These are phyloP conservation scores for Spheniscus humboldti DNA, from an alignment of 2,797 vertebrate genomes.

Conservation along the genomic window DNA sequence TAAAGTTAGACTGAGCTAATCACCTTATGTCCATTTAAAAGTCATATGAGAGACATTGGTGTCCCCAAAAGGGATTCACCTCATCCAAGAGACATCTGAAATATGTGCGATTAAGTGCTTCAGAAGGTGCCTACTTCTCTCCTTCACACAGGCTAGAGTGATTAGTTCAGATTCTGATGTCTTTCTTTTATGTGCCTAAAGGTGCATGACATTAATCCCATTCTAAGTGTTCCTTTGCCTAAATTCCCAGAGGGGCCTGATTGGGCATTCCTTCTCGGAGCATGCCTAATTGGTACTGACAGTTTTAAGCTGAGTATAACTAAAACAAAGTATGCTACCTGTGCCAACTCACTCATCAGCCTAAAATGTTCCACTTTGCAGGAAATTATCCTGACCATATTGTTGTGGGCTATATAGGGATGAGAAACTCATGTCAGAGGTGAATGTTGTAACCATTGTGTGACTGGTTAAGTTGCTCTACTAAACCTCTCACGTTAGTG, in stretches of 20 bases:
- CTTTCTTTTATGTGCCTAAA: not conserved
- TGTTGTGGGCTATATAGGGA: not conserved
- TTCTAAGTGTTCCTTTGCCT: not conserved
- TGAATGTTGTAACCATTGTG: not conserved
- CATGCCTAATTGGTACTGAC: not conserved
- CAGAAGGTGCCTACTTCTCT: not conserved
- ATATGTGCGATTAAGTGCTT: not conserved
- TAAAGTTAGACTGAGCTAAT: not conserved
- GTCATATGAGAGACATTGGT: not conserved
- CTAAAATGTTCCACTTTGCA: not conserved
- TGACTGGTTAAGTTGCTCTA: not conserved
- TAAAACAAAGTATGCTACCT: not conserved
- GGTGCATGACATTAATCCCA: not conserved
- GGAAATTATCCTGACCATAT: not conserved
- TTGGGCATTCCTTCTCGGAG: not conserved
- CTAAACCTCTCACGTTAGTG: not conserved
- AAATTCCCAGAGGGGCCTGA: not conserved
- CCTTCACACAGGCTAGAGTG: not conserved
- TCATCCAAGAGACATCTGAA: not conserved
- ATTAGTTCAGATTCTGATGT: not conserved
- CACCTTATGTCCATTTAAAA: not conserved
- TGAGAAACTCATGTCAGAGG: not conserved
- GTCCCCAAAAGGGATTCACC: not conserved
- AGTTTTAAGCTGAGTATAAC: not conserved
- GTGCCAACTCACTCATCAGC: not conserved